A percentile compares a stretch with the other conserved stretches of the same genome.
These are phyloP conservation scores for Aplochiton taeniatus DNA, from an alignment of 2,797 vertebrate species.

Conservation along the genomic window DNA sequence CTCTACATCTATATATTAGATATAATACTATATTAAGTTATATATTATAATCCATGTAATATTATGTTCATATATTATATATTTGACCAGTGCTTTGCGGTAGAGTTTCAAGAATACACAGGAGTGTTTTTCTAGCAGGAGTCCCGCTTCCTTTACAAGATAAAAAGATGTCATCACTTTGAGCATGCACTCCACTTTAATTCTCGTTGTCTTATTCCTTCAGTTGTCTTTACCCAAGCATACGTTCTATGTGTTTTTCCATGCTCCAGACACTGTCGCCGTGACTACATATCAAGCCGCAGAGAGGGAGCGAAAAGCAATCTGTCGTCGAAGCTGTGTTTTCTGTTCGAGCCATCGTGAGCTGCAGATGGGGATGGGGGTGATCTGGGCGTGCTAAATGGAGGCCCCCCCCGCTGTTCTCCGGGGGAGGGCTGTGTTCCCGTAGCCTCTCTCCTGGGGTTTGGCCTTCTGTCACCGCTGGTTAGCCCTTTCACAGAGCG, in stretches of 20 bases:
- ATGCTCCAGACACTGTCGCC: conserved; percentile 18
- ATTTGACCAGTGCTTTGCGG: no score
- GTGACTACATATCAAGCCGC: conserved; percentile 40
- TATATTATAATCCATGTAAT: no score
- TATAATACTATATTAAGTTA: no score
- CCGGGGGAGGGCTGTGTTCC: conserved; percentile 36
- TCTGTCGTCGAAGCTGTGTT: conserved; percentile 45
- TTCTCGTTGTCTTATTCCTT: no score
- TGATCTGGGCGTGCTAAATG: conserved; percentile 40
- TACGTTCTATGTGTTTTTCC: conserved; percentile 16
- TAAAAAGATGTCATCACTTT: no score
- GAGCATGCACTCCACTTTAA: no score
- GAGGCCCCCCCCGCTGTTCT: conserved; percentile 41
- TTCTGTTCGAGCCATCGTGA: conserved; percentile 65
- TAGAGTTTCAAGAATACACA: no score
- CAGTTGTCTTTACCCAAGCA: no score
- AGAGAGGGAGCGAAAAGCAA: conserved; percentile 46
- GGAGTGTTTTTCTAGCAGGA: no score
- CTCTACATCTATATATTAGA: no score
- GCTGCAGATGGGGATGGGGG: conserved; percentile 52
- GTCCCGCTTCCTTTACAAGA: no score
- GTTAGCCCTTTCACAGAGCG: conserved; percentile 54
- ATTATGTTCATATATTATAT: no score
- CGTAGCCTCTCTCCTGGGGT: conserved; percentile 28
- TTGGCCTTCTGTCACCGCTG: conserved; percentile 33